Conservation (phyloP, 1,140 invertebrate genomes). For the Liolophura sinensis region DNA sequence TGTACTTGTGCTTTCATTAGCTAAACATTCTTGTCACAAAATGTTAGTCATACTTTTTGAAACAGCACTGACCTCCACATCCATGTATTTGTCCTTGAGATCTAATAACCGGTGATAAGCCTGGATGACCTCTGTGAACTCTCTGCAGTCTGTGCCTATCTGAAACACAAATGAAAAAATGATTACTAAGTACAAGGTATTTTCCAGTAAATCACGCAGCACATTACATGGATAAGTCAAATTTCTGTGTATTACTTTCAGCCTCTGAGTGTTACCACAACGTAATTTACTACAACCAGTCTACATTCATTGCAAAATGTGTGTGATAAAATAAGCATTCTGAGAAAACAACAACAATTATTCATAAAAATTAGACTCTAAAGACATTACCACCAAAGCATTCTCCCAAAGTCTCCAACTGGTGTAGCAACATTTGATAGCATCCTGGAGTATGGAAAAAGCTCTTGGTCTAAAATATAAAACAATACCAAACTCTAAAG, state of each 20-base stretch:
- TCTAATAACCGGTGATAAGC: conserved; percentile 83
- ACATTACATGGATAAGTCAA: not conserved
- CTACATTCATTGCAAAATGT: not conserved
- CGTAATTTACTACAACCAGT: not conserved
- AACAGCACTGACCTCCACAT: conserved; percentile 64
- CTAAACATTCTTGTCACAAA: not conserved
- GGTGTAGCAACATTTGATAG: conserved; percentile 90
- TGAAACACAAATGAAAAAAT: conserved; percentile 16
- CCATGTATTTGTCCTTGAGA: conserved; percentile 78
- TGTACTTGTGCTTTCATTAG: not conserved
- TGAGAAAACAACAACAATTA: conserved; percentile 2
- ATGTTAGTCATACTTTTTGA: not conserved
- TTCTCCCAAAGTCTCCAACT: conserved; percentile 99
- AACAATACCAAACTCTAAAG: not conserved
- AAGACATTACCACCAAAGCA: conserved; percentile 45
- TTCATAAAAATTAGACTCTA: not conserved
- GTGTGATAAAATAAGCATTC: too few species aligned
- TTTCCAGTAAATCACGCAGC: too few species aligned
- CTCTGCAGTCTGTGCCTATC: conserved; percentile 57
- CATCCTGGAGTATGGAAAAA: conserved; percentile 71
- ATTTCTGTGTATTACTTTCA: too few species aligned
- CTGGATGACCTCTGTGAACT: conserved; percentile 70
- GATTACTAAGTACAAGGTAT: not conserved
- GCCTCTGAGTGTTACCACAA: not conserved
- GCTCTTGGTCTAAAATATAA: conserved; percentile 65